phyloP scores from a whole-genome alignment of 2,888 invertebrate species.

The Macaria notata region DNA sequence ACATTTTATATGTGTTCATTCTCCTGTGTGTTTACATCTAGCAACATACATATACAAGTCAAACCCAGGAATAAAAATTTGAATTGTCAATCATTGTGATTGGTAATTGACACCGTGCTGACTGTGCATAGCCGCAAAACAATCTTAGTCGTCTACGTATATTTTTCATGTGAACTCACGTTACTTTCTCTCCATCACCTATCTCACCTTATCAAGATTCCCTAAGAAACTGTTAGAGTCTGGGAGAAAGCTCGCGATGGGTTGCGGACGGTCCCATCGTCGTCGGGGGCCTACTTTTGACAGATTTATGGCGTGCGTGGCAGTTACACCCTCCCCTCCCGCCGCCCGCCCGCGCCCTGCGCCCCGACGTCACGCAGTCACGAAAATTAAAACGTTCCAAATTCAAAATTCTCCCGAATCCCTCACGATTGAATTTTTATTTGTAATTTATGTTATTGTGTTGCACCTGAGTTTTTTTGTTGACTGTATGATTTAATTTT shows the following conservation, averaged over 20 bases:
- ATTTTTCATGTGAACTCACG: too few relatives aligned
- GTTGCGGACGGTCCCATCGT: slow-evolving; percentile 62
- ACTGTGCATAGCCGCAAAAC: too few relatives aligned
- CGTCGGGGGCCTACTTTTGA: slow-evolving; percentile 65
- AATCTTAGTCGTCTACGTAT: too few relatives aligned
- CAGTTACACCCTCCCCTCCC: slow-evolving; percentile 53
- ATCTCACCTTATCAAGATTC: slow-evolving; percentile 1
- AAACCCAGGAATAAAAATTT: too few relatives aligned
- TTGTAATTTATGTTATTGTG: slow-evolving; percentile 32
- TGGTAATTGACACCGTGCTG: too few relatives aligned
- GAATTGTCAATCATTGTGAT: too few relatives aligned
- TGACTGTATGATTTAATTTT: slow-evolving; percentile 11
- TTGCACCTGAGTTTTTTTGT: slow-evolving; percentile 38
- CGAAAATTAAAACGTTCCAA: slow-evolving; percentile 67
- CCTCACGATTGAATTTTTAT: slow-evolving; percentile 51
- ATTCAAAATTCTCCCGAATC: slow-evolving; percentile 56
- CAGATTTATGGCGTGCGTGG: slow-evolving; percentile 75
- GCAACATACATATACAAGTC: too few relatives aligned
- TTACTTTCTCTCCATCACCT: too few relatives aligned
- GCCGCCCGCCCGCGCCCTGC: slow-evolving; percentile 31
- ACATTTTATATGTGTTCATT: too few relatives aligned
- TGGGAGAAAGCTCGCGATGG: slow-evolving; percentile 41
- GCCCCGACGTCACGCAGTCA: slow-evolving; percentile 44
- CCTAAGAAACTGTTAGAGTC: slow-evolving; percentile 23
- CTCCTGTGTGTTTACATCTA: too few relatives aligned